These are phyloP conservation scores for Gymnorhina tibicen DNA, from an alignment of 2,113 vertebrate genomes.

Conservation along the genomic window DNA sequence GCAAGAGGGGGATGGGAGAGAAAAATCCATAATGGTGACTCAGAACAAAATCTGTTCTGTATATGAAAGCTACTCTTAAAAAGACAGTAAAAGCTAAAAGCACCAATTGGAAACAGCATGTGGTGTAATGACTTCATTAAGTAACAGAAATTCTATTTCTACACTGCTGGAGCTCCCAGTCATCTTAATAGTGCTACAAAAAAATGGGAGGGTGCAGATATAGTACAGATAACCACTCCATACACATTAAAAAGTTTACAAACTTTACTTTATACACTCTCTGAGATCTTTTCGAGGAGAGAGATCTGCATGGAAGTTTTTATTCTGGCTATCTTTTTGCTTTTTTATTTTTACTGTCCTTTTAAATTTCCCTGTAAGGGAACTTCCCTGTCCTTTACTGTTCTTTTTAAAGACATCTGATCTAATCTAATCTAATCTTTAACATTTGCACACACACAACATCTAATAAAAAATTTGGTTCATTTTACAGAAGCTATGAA, in stretches of 20 bases:
- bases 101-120: neutral
- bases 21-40: neutral
- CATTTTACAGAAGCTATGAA: neutral
- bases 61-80: neutral
- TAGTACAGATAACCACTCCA: neutral
- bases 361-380: neutral
- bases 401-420: neutral
- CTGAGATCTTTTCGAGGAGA: neutral
- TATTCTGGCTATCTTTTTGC: neutral
- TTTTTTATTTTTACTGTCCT: neutral
- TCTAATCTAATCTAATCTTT: neutral
- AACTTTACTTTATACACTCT: neutral
- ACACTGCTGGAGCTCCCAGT: neutral
- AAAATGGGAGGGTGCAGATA: neutral
- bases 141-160: neutral
- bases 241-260: neutral
- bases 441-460: neutral
- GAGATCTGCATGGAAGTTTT: neutral
- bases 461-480: neutral
- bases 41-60: neutral
- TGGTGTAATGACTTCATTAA: neutral
- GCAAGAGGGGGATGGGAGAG: neutral
- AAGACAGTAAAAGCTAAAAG: neutral
- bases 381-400: neutral
- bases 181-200: neutral